Conservation (phyloP, 2,797 vertebrate genomes). For the Chloroceryle inda region DNA sequence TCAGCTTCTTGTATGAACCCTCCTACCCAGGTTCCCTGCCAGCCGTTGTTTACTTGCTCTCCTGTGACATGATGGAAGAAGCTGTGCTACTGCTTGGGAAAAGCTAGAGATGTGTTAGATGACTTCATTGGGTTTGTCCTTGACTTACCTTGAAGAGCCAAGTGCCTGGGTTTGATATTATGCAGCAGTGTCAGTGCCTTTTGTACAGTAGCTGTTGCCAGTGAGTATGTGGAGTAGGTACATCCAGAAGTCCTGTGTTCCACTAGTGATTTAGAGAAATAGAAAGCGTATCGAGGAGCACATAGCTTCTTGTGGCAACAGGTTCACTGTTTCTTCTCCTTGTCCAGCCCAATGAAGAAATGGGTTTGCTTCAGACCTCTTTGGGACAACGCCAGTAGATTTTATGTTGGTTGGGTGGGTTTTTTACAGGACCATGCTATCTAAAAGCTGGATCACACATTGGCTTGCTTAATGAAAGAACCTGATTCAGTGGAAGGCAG, state of each 20-base stretch:
- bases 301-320: neutral
- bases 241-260: neutral
- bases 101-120: neutral
- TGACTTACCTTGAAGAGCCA: neutral
- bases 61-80: neutral
- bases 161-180: neutral
- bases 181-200: neutral
- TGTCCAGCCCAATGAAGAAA: neutral
- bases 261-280: neutral
- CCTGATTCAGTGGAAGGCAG: neutral
- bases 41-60: neutral
- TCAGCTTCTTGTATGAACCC: neutral
- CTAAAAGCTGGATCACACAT: neutral
- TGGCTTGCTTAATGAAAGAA: neutral
- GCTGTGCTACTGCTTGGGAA: neutral
- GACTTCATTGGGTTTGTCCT: neutral
- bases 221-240: neutral
- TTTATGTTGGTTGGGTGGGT: neutral
- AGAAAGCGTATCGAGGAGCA: neutral
- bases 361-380: neutral
- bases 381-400: neutral
- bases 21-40: neutral
- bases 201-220: neutral
- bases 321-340: neutral
- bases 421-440: neutral